Base-by-base conservation (phyloP, 2,888 invertebrate genomes). In the Temnothorax ravouxi region DNA sequence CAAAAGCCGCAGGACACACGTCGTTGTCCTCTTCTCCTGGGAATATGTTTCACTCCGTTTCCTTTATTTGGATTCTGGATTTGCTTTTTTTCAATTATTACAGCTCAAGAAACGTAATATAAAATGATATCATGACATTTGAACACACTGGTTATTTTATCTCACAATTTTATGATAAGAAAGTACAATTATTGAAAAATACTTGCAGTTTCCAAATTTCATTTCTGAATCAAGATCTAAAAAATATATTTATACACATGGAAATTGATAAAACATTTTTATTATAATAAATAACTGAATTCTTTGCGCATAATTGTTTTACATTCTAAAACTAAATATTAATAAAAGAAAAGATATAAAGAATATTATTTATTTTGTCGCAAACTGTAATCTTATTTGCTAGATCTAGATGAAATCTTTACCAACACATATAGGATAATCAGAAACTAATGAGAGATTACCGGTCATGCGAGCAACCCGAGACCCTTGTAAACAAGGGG, bases 401-500 rank as follows among this genome's bases (percentile, higher is more conserved):
- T 52, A 54, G 44, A 59, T 5, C 8, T 47, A 47, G 8, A 25
- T 41, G 50, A 15, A 52, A 52, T 59, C 25, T 29, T 25, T 13
- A 25, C 9, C 18, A n/a, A 59, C 29, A 80, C 64, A 66, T 61
- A 66, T 61, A 77, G 75, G 61, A 88, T 92, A 92, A 92, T 92
- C 89, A 86, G 80, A 80, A 80, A 88, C 87, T 91, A 92, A 93
- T 89, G 89, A 89, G 86, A 87, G 88, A 88, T 91, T 83, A 72
- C 59, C 84, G 84, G 74, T 71, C 83, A 79, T 69, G 47, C 29
- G 61, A 75, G 92, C 91, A 93, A 93, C 88, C 64, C 88, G 91
- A 93, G 91, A 91, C 80, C 54, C 74, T 86, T 83, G 85, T 91
- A 91, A 92, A 90, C 89, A 90, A 91, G 91, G 89, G 86, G 89